phyloP scores from a whole-genome alignment of 2,113 vertebrate genomes.

The Crypturellus undulatus region DNA sequence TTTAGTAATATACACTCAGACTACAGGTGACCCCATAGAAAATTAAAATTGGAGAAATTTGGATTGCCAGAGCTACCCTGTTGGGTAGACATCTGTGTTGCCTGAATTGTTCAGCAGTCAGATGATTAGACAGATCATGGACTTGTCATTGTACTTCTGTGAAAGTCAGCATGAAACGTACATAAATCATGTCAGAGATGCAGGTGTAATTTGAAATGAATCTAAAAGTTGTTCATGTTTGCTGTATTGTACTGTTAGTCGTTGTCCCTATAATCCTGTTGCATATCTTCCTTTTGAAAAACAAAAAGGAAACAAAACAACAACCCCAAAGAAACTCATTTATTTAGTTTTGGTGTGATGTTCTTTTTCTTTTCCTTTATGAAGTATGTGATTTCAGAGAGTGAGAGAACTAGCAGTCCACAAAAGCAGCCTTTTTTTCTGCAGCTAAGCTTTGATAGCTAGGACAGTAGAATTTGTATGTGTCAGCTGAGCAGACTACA shows the following conservation, averaged over 20 bases:
- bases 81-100: not conserved
- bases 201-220: not conserved
- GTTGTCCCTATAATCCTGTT: not conserved
- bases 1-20: not conserved
- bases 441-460: not conserved
- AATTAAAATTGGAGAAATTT: not conserved
- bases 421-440: not conserved
- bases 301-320: too few species aligned
- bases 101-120: not conserved
- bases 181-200: not conserved
- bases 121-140: not conserved
- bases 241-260: not conserved
- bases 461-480: not conserved
- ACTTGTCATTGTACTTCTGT: not conserved
- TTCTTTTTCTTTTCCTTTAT: not conserved
- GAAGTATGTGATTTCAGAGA: not conserved
- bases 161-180: not conserved
- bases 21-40: not conserved
- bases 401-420: not conserved
- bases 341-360: not conserved
- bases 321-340: not conserved
- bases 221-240: not conserved
- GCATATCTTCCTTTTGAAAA: not conserved
- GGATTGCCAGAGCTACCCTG: not conserved
- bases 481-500: not conserved